These are phyloP conservation scores for Heterotilapia buettikoferi DNA, from an alignment of 2,113 vertebrate genomes.

Conservation along the genomic window DNA sequence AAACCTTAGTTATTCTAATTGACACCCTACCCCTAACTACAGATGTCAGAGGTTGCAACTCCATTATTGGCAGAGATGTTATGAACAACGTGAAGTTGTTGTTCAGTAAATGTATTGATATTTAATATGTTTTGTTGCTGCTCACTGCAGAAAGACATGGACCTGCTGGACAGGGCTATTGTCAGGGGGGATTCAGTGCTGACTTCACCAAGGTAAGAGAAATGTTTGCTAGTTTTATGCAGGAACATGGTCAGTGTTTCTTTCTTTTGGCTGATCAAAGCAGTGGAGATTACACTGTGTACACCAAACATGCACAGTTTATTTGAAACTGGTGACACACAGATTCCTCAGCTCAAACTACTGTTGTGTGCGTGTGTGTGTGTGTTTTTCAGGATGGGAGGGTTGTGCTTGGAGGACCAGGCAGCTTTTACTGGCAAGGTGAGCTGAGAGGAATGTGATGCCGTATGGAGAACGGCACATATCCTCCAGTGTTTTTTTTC, in stretches of 20 bases:
- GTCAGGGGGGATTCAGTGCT: constrained; percentile 88
- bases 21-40: background rate
- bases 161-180: constrained; percentile 82
- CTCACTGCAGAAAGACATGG: constrained; percentile 60
- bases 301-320: background rate
- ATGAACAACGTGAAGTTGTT: background rate
- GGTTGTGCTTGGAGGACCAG: constrained; percentile 86
- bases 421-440: constrained; percentile 94
- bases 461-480: background rate
- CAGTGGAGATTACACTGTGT: background rate
- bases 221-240: background rate
- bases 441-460: constrained; percentile 22
- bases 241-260: background rate
- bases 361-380: background rate
- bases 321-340: constrained; percentile 16
- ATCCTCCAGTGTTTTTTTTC: background rate
- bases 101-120: background rate
- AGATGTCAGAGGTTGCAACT: background rate
- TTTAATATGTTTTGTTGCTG: background rate
- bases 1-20: background rate
- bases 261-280: constrained; percentile 1
- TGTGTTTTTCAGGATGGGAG: constrained; percentile 75
- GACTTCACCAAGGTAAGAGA: constrained; percentile 85
- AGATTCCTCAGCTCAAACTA: background rate
- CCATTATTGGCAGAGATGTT: background rate